Conservation (phyloP, 2,888 invertebrate species). For the Sturmia bella region DNA sequence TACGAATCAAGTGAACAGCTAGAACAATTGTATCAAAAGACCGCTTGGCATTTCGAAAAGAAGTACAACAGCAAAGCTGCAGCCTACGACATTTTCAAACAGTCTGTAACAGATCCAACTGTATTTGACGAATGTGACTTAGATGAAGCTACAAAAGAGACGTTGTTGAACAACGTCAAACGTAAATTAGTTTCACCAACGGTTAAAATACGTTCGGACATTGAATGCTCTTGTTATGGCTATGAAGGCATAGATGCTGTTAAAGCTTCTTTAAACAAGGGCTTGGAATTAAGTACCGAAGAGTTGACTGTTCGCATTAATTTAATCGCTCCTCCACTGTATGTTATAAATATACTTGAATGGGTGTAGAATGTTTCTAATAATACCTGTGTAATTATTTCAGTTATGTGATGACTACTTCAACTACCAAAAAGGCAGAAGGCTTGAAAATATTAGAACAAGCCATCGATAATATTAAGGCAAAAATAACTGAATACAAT, state of each 20-base stretch:
- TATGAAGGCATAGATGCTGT: conserved; percentile 99
- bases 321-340: conserved; percentile 98
- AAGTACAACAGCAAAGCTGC: conserved; percentile 98
- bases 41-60: conserved; percentile 99
- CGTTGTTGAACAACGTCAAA: conserved; percentile 96
- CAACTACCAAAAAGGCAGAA: conserved; percentile 97
- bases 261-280: conserved; percentile 94
- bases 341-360: conserved; percentile 78
- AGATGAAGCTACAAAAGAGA: conserved; percentile 94
- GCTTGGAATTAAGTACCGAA: conserved; percentile 94
- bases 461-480: conserved; percentile 93
- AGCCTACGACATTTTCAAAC: conserved; percentile 99
- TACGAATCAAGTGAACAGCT: conserved; percentile 95
- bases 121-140: conserved; percentile 97
- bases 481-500: conserved; percentile 90
- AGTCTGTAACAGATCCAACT: conserved; percentile 96
- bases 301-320: conserved; percentile 99
- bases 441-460: conserved; percentile 94
- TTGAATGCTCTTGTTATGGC: conserved; percentile 96
- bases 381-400: background rate
- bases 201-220: conserved; percentile 96
- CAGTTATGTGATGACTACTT: conserved; percentile 94
- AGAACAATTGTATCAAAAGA: conserved; percentile 96
- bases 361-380: conserved; percentile 82
- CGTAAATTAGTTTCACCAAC: conserved; percentile 98